phyloP scores from a whole-genome alignment of 2,113 vertebrate species.

The Tachycineta bicolor region DNA sequence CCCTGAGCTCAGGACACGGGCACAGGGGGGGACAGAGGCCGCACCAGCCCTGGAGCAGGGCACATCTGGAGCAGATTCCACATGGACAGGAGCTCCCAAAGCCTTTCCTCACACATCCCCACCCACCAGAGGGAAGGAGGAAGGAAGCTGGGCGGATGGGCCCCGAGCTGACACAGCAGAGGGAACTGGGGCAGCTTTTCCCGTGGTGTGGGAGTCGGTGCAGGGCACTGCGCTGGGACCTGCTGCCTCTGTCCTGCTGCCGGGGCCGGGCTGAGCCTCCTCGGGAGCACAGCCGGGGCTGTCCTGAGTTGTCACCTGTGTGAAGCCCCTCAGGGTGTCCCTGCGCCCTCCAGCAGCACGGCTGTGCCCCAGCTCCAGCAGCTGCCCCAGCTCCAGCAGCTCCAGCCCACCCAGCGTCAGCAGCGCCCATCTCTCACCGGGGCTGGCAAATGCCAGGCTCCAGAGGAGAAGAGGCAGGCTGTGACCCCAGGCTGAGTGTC shows the following conservation, averaged over 20 bases:
- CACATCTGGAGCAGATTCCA: neutral
- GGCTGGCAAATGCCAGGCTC: neutral
- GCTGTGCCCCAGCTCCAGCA: neutral
- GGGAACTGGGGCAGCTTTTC: neutral
- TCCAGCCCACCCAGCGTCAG: neutral
- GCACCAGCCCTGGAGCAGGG: neutral
- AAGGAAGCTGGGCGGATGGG: neutral
- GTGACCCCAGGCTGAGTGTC: neutral
- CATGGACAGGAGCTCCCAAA: accelerated
- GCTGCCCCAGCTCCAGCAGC: too few relatives aligned
- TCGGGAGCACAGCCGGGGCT: accelerated
- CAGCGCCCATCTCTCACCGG: neutral
- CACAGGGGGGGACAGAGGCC: neutral
- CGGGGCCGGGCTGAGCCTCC: neutral
- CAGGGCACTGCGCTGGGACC: neutral
- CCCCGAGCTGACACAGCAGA: neutral
- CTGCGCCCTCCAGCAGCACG: neutral
- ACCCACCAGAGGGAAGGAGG: neutral
- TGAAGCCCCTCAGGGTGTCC: neutral
- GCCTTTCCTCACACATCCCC: neutral
- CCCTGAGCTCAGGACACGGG: neutral
- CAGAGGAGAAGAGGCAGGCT: neutral
- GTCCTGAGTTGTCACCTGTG: neutral
- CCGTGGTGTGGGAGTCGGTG: neutral
- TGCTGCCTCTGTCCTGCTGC: neutral